Conservation (phyloP, 2,888 invertebrate species). For the Erebia ligea region DNA sequence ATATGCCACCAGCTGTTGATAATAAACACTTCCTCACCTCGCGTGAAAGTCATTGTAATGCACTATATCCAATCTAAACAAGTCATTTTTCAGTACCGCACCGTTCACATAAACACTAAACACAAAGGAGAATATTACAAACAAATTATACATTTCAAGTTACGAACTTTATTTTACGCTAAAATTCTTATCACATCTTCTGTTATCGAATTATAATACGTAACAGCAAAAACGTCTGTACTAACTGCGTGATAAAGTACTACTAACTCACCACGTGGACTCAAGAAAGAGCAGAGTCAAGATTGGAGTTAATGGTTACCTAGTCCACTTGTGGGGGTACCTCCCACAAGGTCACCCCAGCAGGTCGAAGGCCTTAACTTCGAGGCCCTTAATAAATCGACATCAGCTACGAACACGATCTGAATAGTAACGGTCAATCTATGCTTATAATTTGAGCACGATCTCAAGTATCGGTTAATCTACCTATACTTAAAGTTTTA, state of each 20-base stretch:
- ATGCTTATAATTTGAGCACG: too few relatives aligned
- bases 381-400: not conserved
- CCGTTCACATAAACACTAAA: slow-evolving; percentile 22
- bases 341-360: not conserved
- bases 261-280: slow-evolving; percentile 32
- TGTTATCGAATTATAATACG: slow-evolving; percentile 9
- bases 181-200: slow-evolving; percentile 24
- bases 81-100: slow-evolving; percentile 34
- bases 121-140: slow-evolving; percentile 16
- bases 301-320: slow-evolving; percentile 20
- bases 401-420: too few relatives aligned
- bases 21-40: slow-evolving; percentile 53
- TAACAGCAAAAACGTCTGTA: slow-evolving; percentile 29
- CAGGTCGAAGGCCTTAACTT: not conserved
- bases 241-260: slow-evolving; percentile 35
- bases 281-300: slow-evolving; percentile 11
- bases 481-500: too few relatives aligned
- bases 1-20: slow-evolving; percentile 4
- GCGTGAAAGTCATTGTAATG: slow-evolving; percentile 84
- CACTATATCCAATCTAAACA: slow-evolving; percentile 80
- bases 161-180: not conserved
- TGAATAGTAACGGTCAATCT: too few relatives aligned
- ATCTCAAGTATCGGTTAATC: too few relatives aligned
- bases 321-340: not conserved
- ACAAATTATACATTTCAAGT: slow-evolving; percentile 12